Conservation (phyloP, 1,140 invertebrate species). For the Chymomyza costata region DNA sequence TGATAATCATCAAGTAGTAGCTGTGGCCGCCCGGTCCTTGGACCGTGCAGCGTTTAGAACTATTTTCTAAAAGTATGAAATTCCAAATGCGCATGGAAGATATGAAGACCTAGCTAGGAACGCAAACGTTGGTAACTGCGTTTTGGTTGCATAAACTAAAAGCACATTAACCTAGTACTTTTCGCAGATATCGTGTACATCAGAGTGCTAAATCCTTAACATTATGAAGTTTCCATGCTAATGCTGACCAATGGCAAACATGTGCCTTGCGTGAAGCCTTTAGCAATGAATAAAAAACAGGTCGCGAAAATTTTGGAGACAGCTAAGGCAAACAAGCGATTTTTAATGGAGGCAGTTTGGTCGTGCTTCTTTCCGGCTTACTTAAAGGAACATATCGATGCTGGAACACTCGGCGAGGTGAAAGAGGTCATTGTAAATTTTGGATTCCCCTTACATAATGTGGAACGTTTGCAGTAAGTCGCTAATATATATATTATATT, state of each 20-base stretch:
- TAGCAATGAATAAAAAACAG: conserved; percentile 83
- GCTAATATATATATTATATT: too few species aligned
- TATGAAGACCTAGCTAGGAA: conserved; percentile 85
- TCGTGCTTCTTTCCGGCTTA: conserved; percentile 86
- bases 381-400: conserved; percentile 79
- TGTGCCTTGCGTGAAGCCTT: conserved; percentile 88
- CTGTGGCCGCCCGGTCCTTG: conserved; percentile 83
- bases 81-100: conserved; percentile 81
- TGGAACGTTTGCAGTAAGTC: conserved; percentile 80
- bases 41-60: conserved; percentile 81
- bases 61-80: conserved; percentile 83
- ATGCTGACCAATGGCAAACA: conserved; percentile 86
- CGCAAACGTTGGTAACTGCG: conserved; percentile 82
- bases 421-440: conserved; percentile 81
- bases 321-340: conserved; percentile 80
- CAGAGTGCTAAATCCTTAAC: conserved; percentile 82
- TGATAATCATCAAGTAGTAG: conserved; percentile 81
- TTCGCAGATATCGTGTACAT: conserved; percentile 86
- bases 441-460: conserved; percentile 78
- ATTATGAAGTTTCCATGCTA: conserved; percentile 81
- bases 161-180: too few species aligned
- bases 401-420: conserved; percentile 82
- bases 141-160: background rate
- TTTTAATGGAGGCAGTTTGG: conserved; percentile 90
- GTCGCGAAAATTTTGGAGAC: conserved; percentile 79